Evolutionary conservation across 2,888 invertebrate species (phyloP).

Genomic region (Coecobrya sp.): DNA sequence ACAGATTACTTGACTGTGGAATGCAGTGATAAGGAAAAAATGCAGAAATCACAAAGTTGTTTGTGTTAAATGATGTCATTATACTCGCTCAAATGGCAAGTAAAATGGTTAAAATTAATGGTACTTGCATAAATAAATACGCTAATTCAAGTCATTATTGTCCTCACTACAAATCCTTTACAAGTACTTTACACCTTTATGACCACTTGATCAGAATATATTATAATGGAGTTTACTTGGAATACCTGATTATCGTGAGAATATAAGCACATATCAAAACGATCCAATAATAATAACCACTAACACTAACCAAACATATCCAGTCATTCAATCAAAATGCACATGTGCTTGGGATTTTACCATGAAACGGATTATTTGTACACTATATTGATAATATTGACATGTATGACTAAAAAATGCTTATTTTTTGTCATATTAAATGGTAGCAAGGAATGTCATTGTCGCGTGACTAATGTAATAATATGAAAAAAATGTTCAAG

Average conservation of each 20-base stretch:
- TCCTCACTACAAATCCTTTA: slow-evolving; percentile 1
- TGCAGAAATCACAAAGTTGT: slow-evolving; percentile 63
- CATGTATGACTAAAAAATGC: not conserved
- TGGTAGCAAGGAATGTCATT: slow-evolving; percentile 7
- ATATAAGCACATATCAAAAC: not conserved
- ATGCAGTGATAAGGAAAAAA: slow-evolving; percentile 73
- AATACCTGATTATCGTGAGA: not conserved
- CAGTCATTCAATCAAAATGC: not conserved
- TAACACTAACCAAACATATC: not conserved
- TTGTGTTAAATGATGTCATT: slow-evolving; percentile 68
- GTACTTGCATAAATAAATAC: not conserved
- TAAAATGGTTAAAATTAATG: not conserved
- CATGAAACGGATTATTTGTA: not conserved
- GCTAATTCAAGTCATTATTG: slow-evolving; percentile 22
- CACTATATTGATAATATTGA: not conserved
- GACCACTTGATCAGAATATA: slow-evolving; percentile 30
- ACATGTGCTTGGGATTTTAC: not conserved
- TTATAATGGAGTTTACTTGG: not conserved
- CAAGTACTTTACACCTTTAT: not conserved
- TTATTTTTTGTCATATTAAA: not conserved
- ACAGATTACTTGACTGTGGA: slow-evolving; percentile 65
- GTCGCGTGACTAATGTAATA: slow-evolving; percentile 23
- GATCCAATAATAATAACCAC: slow-evolving; percentile 21
- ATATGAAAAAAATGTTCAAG: not conserved
- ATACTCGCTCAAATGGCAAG: slow-evolving; percentile 27